phyloP scores from a whole-genome alignment of 2,797 vertebrate species.

The Galaxias olidus region DNA sequence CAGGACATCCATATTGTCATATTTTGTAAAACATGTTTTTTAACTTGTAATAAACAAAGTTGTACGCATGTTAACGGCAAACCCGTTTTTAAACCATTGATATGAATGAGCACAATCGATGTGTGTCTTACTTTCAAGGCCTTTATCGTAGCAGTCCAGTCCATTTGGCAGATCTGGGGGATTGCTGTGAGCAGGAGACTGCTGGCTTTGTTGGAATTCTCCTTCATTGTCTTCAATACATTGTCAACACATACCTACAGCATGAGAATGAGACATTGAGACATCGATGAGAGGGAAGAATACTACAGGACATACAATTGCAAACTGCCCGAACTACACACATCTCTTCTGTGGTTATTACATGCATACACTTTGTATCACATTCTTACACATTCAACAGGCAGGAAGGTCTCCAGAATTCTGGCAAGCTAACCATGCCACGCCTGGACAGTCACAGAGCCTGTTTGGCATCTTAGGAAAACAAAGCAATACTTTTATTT shows the following conservation, averaged over 20 bases:
- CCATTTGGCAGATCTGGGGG: constrained; percentile 89
- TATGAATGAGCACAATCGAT: too few relatives aligned
- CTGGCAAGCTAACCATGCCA: background rate
- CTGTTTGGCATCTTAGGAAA: background rate
- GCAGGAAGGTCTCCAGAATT: background rate
- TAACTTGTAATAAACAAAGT: too few relatives aligned
- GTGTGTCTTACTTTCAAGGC: constrained; percentile 80
- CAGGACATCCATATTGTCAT: too few relatives aligned
- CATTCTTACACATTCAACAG: background rate
- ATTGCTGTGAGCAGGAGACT: constrained; percentile 92
- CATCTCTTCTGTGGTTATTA: too few relatives aligned
- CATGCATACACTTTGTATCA: constrained; percentile 26
- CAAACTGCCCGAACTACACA: too few relatives aligned
- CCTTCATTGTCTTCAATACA: constrained; percentile 94
- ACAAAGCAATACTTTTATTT: background rate
- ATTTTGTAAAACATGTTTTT: too few relatives aligned
- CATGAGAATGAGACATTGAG: background rate
- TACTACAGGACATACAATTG: too few relatives aligned
- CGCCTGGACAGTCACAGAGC: background rate
- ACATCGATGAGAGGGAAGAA: background rate
- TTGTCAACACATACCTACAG: constrained; percentile 94
- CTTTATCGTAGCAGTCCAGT: constrained; percentile 85
- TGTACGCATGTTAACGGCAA: too few relatives aligned
- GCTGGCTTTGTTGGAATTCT: constrained; percentile 95
- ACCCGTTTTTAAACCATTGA: too few relatives aligned